Percentiles rank a stretch among this genome's conserved stretches.
Conservation (phyloP, 1,140 invertebrate genomes). For the Atta colombica region DNA sequence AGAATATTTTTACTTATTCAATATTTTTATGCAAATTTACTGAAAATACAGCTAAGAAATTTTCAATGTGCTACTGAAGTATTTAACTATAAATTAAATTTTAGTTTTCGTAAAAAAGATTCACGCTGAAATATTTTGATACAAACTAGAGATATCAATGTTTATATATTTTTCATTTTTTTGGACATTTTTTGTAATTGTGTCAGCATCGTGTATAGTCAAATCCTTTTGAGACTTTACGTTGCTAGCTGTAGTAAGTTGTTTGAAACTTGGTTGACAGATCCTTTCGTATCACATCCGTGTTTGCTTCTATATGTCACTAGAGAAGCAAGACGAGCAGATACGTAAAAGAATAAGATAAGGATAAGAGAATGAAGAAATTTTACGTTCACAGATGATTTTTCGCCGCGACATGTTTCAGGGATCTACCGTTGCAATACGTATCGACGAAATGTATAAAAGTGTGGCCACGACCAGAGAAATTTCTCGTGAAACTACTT, state of each 20-base stretch:
- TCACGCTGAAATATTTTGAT: conserved; percentile 3
- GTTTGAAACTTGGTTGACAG: conserved; percentile 33
- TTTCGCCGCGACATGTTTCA: conserved; percentile 24
- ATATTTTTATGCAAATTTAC: neutral
- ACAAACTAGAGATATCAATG: neutral
- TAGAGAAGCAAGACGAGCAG: neutral
- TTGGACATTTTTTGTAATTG: neutral
- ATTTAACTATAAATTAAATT: neutral
- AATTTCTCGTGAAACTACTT: conserved; percentile 39
- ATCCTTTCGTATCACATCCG: conserved; percentile 36
- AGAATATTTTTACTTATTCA: conserved; percentile 12
- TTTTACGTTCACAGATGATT: conserved; percentile 59
- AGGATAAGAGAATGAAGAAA: conserved; percentile 53
- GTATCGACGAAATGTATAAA: conserved; percentile 35
- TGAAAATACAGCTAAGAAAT: neutral
- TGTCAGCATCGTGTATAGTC: conserved; percentile 4
- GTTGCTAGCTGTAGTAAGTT: conserved; percentile 2
- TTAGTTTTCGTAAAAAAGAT: neutral
- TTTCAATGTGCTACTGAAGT: neutral
- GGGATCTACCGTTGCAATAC: conserved; percentile 8
- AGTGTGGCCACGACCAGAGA: conserved; percentile 18
- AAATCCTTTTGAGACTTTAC: conserved; percentile 17
- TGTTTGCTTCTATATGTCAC: conserved; percentile 26
- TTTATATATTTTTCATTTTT: conserved; percentile 19
- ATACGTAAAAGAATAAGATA: conserved; percentile 13